Percentiles rank a stretch among this genome's conserved stretches.
Conservation (phyloP, 2,888 invertebrate genomes). For the Ormyrus thymus region DNA sequence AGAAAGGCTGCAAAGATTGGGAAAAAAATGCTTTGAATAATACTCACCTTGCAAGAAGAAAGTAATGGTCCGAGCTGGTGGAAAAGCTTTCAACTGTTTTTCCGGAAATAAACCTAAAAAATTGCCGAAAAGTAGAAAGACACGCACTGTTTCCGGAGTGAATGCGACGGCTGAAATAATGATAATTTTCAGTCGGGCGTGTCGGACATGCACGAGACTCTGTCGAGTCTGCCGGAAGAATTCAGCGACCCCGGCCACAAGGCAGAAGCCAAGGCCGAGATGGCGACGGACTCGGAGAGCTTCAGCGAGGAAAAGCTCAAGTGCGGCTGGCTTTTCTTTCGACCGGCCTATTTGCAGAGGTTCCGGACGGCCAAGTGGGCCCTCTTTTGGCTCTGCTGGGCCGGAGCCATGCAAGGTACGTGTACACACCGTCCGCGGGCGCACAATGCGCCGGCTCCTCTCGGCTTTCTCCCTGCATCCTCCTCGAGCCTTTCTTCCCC, state of each 20-base stretch:
- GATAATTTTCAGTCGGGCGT: constrained; percentile 62
- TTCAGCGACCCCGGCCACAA: constrained; percentile 63
- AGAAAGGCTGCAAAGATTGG: no score
- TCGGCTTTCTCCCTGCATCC: no score
- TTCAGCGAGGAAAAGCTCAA: constrained; percentile 58
- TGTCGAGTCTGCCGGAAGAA: constrained; percentile 65
- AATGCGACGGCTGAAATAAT: neutral
- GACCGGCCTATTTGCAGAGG: constrained; percentile 81
- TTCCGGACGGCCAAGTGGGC: constrained; percentile 87
- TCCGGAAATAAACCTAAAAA: no score
- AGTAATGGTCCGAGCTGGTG: no score
- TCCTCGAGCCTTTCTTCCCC: no score
- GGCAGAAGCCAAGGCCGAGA: constrained; percentile 60
- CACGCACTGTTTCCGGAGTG: neutral
- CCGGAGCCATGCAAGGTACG: constrained; percentile 86
- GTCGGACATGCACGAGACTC: constrained; percentile 65
- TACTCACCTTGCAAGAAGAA: no score
- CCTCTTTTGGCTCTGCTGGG: constrained; percentile 88
- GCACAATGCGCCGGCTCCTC: no score
- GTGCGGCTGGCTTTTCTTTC: constrained; percentile 83
- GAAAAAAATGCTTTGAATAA: no score
- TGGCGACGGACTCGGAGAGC: constrained; percentile 43
- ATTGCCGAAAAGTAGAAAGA: neutral
- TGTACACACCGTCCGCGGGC: neutral
- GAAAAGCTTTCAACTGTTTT: no score